A percentile compares a stretch with the other conserved stretches of the same genome.
Evolutionary conservation across 2,113 vertebrate species (phyloP).

Genomic region (Poicephalus meyeri): DNA sequence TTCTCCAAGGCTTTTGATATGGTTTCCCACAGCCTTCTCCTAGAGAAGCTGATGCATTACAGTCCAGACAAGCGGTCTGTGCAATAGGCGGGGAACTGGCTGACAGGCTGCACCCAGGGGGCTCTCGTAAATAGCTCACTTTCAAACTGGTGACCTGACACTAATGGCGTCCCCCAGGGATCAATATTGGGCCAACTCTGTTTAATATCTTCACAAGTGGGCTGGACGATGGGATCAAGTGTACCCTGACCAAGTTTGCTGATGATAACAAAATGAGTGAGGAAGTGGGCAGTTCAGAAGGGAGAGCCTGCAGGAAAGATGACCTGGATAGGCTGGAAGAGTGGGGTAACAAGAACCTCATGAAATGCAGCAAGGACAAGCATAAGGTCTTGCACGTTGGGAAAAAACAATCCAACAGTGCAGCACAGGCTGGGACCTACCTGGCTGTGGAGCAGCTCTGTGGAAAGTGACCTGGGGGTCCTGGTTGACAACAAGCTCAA

Average conservation of each 20-base stretch:
- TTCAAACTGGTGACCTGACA: neutral
- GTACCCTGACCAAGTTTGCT: neutral
- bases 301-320: neutral
- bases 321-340: neutral
- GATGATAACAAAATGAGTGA: neutral
- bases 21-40: neutral
- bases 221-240: neutral
- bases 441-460: neutral
- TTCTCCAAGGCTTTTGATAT: neutral
- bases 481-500: neutral
- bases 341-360: neutral
- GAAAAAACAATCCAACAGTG: neutral
- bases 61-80: neutral
- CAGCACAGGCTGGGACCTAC: neutral
- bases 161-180: neutral
- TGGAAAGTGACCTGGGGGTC: neutral
- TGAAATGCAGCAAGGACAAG: neutral
- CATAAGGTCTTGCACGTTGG: neutral
- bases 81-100: neutral
- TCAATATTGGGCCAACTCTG: neutral
- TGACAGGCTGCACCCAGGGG: neutral
- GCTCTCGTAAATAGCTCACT: neutral
- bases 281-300: neutral
- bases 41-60: neutral
- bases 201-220: neutral